Evolutionary conservation across 1,140 invertebrate species (phyloP).

Genomic region (Hermetia illucens): DNA sequence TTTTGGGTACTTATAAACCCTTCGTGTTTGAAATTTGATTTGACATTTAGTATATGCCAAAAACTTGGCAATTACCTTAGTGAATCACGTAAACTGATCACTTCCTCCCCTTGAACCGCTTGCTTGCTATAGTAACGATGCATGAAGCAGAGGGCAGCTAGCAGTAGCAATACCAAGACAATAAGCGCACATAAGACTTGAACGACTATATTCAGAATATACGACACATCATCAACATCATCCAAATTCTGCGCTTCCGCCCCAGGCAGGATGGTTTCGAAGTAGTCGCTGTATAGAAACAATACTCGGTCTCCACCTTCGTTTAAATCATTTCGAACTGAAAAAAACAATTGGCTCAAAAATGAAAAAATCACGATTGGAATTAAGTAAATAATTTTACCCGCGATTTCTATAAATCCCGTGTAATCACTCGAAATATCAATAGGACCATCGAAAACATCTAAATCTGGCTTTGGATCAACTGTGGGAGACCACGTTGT

Average conservation of each 20-base stretch:
- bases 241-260: conserved; percentile 16
- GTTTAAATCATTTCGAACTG: conserved; percentile 16
- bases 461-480: conserved; percentile 7
- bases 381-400: conserved; percentile 30
- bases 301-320: conserved; percentile 15
- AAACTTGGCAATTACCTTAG: conserved; percentile 37
- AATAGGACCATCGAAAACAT: conserved; percentile 51
- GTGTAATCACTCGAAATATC: conserved; percentile 67
- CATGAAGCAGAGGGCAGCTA: conserved; percentile 51
- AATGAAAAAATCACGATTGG: not conserved
- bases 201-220: conserved; percentile 29
- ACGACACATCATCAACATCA: conserved; percentile 14
- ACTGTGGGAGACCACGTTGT: not conserved
- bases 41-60: too few species aligned
- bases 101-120: conserved; percentile 58
- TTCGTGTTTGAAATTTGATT: too few species aligned
- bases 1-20: too few species aligned
- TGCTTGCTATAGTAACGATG: conserved; percentile 55
- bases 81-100: conserved; percentile 52
- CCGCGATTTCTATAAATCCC: conserved; percentile 65
- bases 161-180: conserved; percentile 45
- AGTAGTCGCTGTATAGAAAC: conserved; percentile 41
- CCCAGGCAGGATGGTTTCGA: conserved; percentile 33
- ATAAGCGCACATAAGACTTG: conserved; percentile 46
- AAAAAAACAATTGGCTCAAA: conserved; percentile 4